phyloP scores from a whole-genome alignment of 1,140 invertebrate genomes.

The Drosophila orena region DNA sequence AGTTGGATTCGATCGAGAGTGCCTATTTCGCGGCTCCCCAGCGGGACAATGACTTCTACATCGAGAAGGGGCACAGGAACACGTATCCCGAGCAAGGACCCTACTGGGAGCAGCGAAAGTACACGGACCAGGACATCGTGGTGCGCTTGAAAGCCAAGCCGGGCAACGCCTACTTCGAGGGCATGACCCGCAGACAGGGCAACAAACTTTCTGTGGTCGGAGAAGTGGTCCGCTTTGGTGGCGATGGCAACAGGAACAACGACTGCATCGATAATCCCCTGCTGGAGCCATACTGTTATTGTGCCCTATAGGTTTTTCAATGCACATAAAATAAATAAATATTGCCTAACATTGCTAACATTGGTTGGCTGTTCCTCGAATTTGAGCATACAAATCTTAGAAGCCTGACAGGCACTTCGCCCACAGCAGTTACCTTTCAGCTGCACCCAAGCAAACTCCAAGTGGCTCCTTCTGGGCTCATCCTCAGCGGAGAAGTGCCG shows the following conservation, averaged over 20 bases:
- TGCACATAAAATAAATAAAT: background rate
- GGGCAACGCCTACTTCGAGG: constrained; percentile 90
- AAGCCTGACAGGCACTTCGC: background rate
- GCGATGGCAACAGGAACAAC: constrained; percentile 89
- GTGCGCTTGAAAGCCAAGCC: constrained; percentile 87
- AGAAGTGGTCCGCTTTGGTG: constrained; percentile 89
- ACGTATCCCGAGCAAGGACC: background rate
- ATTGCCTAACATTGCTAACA: no score
- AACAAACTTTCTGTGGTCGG: constrained; percentile 86
- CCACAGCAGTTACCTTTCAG: background rate
- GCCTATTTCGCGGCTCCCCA: constrained; percentile 17
- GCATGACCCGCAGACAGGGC: constrained; percentile 86
- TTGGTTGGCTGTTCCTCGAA: no score
- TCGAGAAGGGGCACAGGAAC: background rate
- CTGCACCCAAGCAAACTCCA: background rate
- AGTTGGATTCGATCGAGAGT: constrained; percentile 18
- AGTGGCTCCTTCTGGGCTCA: background rate
- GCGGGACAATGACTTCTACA: background rate
- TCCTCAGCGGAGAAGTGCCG: background rate
- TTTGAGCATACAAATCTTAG: background rate
- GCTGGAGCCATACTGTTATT: constrained; percentile 89
- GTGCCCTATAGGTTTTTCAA: background rate
- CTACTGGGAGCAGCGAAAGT: constrained; percentile 47
- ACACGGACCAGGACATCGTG: constrained; percentile 78
- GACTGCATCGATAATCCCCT: constrained; percentile 89